These are phyloP conservation scores for Tretioscincus oriximinensis DNA, from an alignment of 2,113 vertebrate genomes.

Conservation along the genomic window DNA sequence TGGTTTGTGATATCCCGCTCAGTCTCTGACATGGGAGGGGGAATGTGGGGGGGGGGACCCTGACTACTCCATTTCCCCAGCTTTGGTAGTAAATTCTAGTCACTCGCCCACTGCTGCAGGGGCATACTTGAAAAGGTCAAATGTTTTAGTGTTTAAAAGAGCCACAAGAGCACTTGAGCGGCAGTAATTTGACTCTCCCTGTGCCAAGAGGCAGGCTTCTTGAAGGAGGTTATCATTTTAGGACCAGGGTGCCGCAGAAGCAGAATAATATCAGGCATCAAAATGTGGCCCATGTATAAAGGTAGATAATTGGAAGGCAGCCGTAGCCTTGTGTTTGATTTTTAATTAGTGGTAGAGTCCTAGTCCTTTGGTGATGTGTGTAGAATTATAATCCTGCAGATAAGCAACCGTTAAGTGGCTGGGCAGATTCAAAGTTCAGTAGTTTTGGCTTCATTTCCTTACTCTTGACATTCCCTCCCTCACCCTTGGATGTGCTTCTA, in stretches of 20 bases:
- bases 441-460: not conserved
- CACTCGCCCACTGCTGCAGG: not conserved
- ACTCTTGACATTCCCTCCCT: not conserved
- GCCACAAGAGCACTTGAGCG: conserved; percentile 36
- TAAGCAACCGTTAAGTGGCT: not conserved
- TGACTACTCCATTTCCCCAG: conserved; percentile 49
- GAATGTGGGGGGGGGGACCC: conserved; percentile 18
- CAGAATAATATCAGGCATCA: not conserved
- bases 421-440: not conserved
- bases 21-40: conserved; percentile 13
- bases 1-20: conserved; percentile 54
- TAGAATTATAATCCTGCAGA: not conserved
- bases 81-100: conserved; percentile 60
- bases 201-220: conserved; percentile 38
- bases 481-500: too few relatives aligned
- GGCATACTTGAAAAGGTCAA: conserved; percentile 65
- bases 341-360: not conserved
- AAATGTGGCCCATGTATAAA: not conserved
- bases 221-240: conserved; percentile 12
- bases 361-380: not conserved
- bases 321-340: not conserved
- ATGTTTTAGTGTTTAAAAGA: conserved; percentile 61
- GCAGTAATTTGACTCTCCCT: conserved; percentile 42
- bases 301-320: not conserved
- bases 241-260: not conserved